Percentiles rank a stretch among this genome's conserved stretches.
Evolutionary conservation across 1,140 invertebrate species (phyloP).

Genomic region (Nymphalis io): DNA sequence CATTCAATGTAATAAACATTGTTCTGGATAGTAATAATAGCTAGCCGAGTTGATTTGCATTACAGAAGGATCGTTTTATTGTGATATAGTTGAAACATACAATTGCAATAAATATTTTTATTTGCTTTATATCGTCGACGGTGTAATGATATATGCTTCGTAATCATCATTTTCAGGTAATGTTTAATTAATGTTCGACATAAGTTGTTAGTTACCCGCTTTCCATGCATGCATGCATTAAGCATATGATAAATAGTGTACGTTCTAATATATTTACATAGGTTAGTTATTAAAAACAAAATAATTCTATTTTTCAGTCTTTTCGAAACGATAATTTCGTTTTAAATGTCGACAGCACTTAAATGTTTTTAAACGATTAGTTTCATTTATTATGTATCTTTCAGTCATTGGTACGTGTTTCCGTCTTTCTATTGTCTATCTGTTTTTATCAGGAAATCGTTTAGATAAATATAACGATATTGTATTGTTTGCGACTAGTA

Average conservation of each 20-base stretch:
- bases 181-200: too few relatives aligned
- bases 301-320: too few relatives aligned
- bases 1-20: slow-evolving; percentile 33
- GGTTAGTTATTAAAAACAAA: too few relatives aligned
- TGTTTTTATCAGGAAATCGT: slow-evolving; percentile 11
- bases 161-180: too few relatives aligned
- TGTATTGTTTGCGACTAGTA: slow-evolving; percentile 7
- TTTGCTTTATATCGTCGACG: not conserved
- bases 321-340: too few relatives aligned
- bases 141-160: too few relatives aligned
- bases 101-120: not conserved
- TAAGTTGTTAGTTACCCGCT: too few relatives aligned
- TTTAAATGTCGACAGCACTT: too few relatives aligned
- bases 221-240: too few relatives aligned
- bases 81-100: not conserved
- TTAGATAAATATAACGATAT: slow-evolving; percentile 15
- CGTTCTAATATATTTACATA: too few relatives aligned
- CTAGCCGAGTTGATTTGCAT: slow-evolving; percentile 26
- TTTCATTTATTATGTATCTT: not conserved
- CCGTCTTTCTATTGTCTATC: slow-evolving; percentile 11
- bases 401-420: not conserved
- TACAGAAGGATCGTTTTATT: slow-evolving; percentile 29
- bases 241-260: too few relatives aligned
- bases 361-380: not conserved
- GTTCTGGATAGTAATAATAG: slow-evolving; percentile 34